A percentile compares a stretch with the other conserved stretches of the same genome.
Evolutionary conservation across 2,888 invertebrate species (phyloP).

Genomic region (Hyppa rectilinea): DNA sequence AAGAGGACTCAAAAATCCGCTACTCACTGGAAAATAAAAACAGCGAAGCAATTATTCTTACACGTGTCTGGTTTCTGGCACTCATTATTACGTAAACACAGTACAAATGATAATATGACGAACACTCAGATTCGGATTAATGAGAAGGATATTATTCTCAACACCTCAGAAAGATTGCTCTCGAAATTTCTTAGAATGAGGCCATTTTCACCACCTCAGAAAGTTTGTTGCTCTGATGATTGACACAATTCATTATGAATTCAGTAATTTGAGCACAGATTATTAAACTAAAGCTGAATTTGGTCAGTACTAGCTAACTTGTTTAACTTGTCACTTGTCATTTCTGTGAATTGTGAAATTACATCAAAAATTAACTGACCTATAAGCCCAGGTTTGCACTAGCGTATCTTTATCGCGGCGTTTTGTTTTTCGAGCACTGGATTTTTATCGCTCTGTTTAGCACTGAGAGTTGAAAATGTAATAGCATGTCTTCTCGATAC

Average conservation of each 20-base stretch:
- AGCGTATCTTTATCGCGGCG: background rate
- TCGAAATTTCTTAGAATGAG: background rate
- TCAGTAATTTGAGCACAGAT: conserved; percentile 12
- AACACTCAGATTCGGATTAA: background rate
- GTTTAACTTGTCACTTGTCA: conserved; percentile 23
- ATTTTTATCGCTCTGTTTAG: background rate
- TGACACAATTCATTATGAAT: background rate
- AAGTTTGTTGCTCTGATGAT: background rate
- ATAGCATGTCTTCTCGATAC: background rate
- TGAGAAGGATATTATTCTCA: background rate
- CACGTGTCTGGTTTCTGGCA: background rate
- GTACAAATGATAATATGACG: background rate
- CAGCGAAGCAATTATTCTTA: background rate
- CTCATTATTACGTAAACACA: background rate
- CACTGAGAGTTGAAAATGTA: background rate
- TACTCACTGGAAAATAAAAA: background rate
- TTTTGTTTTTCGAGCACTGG: background rate
- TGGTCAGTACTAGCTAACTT: conserved; percentile 2
- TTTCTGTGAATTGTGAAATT: conserved; percentile 23
- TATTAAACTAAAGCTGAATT: conserved; percentile 4
- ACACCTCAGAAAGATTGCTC: background rate
- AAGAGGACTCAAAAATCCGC: background rate
- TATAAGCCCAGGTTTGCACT: background rate
- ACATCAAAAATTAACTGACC: conserved; percentile 12
- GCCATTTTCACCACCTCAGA: background rate